Conservation (phyloP, 2,113 vertebrate genomes). For the Neolamprologus falcicula region DNA sequence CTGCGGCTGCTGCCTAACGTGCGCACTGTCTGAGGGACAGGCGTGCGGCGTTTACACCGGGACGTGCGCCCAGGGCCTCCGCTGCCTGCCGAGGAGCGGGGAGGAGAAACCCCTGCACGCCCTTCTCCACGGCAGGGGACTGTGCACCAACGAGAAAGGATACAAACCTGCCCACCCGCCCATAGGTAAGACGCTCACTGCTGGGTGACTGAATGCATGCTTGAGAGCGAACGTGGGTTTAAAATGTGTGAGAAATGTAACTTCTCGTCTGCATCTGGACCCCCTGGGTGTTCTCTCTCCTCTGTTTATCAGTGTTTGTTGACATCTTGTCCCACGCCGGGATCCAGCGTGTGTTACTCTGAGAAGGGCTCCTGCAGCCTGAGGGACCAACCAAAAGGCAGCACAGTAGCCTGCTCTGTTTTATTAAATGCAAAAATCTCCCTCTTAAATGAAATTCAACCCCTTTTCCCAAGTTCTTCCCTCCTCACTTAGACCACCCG, state of each 20-base stretch:
- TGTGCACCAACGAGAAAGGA: slow-evolving; percentile 93
- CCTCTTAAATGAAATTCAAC: neutral
- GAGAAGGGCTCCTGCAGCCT: neutral
- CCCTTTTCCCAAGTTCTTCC: neutral
- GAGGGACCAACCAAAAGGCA: neutral
- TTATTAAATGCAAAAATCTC: neutral
- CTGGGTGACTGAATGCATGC: neutral
- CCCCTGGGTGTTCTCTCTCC: neutral
- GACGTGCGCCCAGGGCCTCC: slow-evolving; percentile 88
- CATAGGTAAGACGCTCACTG: slow-evolving; percentile 77
- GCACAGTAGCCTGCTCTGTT: neutral
- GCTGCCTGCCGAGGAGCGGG: slow-evolving; percentile 88
- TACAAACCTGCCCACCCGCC: slow-evolving; percentile 81
- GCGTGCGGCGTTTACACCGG: slow-evolving; percentile 96
- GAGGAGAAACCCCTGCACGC: slow-evolving; percentile 97
- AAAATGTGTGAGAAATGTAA: neutral
- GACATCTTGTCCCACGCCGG: neutral
- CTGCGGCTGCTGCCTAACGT: slow-evolving; percentile 97
- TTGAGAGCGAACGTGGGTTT: neutral
- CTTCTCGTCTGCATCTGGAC: neutral
- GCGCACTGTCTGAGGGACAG: slow-evolving; percentile 90
- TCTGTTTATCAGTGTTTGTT: neutral
- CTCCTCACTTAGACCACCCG: neutral
- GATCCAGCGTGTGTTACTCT: neutral
- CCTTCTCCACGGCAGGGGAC: slow-evolving; percentile 89